These are phyloP conservation scores for Hippocampus comes DNA, from an alignment of 2,113 vertebrate species.

Conservation along the genomic window DNA sequence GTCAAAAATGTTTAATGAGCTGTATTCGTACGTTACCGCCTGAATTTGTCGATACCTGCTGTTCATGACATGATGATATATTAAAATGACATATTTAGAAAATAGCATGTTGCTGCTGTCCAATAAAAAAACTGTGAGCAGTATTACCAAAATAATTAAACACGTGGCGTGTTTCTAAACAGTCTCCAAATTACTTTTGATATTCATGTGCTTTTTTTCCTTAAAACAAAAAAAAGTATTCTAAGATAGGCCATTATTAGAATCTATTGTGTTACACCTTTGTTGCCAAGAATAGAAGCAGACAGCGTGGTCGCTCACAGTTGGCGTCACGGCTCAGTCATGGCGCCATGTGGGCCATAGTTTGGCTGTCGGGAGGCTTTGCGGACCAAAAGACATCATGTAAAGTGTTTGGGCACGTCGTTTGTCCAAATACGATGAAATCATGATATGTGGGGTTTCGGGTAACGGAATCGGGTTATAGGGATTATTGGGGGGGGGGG, in stretches of 20 bases:
- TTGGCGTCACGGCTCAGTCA: not conserved
- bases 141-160: too few relatives aligned
- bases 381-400: not conserved
- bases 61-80: not conserved
- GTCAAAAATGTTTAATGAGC: not conserved
- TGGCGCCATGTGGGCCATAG: not conserved
- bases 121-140: not conserved
- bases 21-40: too few relatives aligned
- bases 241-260: too few relatives aligned
- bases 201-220: too few relatives aligned
- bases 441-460: not conserved
- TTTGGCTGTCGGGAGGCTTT: not conserved
- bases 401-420: not conserved
- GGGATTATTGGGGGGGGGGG: not conserved
- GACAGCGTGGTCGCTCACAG: not conserved
- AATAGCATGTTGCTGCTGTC: not conserved
- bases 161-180: too few relatives aligned
- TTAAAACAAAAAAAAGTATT: too few relatives aligned
- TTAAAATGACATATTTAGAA: not conserved
- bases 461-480: constrained; percentile 9
- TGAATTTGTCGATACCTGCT: too few relatives aligned
- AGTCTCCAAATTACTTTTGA: too few relatives aligned
- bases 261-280: too few relatives aligned
- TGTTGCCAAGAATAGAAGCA: too few relatives aligned
- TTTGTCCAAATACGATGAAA: not conserved